Conservation (phyloP, 1,140 invertebrate genomes). For the Drosophila oshimai region DNA sequence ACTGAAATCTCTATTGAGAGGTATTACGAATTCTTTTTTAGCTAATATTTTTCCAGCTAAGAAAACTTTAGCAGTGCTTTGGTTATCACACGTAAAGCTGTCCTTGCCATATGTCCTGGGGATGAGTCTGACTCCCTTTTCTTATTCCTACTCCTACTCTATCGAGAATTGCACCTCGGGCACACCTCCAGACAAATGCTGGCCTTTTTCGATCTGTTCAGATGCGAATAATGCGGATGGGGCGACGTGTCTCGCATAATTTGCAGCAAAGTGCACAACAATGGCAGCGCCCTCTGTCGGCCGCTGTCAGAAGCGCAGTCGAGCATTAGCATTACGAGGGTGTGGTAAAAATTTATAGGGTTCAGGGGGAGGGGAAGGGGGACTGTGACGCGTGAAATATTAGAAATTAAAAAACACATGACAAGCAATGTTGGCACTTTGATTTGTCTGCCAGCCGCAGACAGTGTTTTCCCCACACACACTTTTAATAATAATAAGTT, state of each 20-base stretch:
- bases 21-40: neutral
- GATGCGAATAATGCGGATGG: neutral
- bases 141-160: neutral
- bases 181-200: slow-evolving; percentile 52
- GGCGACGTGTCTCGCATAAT: slow-evolving; percentile 73
- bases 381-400: slow-evolving; percentile 67
- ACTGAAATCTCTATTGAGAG: neutral
- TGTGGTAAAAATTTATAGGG: neutral
- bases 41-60: neutral
- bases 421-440: slow-evolving; percentile 67
- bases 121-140: slow-evolving; percentile 3
- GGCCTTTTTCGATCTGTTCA: slow-evolving; percentile 17
- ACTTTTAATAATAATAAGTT: slow-evolving; percentile 62
- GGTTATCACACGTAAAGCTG: slow-evolving; percentile 64
- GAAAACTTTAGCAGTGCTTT: slow-evolving; percentile 57
- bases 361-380: neutral
- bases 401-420: slow-evolving; percentile 81
- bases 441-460: slow-evolving; percentile 70
- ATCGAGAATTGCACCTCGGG: slow-evolving; percentile 55
- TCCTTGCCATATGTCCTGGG: slow-evolving; percentile 1
- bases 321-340: slow-evolving; percentile 17
- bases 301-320: no score
- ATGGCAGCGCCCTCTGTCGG: slow-evolving; percentile 45
- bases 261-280: slow-evolving; percentile 76
- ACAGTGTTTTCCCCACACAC: slow-evolving; percentile 17